phyloP scores from a whole-genome alignment of 1,140 invertebrate species.

The Drosophila fuyamai region DNA sequence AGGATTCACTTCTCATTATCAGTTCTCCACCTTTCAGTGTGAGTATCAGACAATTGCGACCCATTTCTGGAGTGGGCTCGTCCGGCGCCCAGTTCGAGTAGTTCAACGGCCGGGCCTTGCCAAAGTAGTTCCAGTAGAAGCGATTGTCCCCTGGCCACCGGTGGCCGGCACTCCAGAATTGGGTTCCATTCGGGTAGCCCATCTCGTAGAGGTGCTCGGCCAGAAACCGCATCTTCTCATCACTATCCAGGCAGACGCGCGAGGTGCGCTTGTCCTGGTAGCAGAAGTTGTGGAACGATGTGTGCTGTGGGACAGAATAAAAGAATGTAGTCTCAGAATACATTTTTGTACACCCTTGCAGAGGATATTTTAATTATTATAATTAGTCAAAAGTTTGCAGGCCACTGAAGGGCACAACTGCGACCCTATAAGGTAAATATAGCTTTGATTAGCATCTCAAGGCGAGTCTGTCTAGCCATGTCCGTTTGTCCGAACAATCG shows the following conservation, averaged over 20 bases:
- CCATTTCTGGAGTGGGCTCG: slow-evolving; percentile 61
- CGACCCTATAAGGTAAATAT: too few relatives aligned
- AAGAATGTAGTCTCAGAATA: background rate
- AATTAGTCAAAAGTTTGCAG: too few relatives aligned
- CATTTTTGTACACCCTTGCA: too few relatives aligned
- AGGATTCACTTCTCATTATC: slow-evolving; percentile 63
- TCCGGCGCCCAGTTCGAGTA: slow-evolving; percentile 63
- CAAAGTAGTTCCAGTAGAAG: slow-evolving; percentile 76
- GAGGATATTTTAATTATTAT: too few relatives aligned
- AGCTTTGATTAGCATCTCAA: too few relatives aligned
- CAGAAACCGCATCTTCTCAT: slow-evolving; percentile 57
- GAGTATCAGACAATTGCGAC: slow-evolving; percentile 60
- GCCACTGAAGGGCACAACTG: too few relatives aligned
- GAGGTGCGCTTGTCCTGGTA: slow-evolving; percentile 71
- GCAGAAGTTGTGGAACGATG: slow-evolving; percentile 70
- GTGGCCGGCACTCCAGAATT: slow-evolving; percentile 71
- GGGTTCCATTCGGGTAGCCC: slow-evolving; percentile 54
- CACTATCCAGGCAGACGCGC: slow-evolving; percentile 63
- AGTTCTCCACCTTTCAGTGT: slow-evolving; percentile 44
- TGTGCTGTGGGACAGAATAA: slow-evolving; percentile 31
- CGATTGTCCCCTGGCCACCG: slow-evolving; percentile 62
- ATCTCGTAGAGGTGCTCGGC: slow-evolving; percentile 49
- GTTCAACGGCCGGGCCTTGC: slow-evolving; percentile 50
- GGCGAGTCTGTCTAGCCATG: too few relatives aligned
- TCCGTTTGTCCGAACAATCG: too few relatives aligned